Evolutionary conservation across 1,140 invertebrate genomes (phyloP), one percentile per base, ranked within the genome.

Genomic region (Brevipalpus yothersi): DNA sequence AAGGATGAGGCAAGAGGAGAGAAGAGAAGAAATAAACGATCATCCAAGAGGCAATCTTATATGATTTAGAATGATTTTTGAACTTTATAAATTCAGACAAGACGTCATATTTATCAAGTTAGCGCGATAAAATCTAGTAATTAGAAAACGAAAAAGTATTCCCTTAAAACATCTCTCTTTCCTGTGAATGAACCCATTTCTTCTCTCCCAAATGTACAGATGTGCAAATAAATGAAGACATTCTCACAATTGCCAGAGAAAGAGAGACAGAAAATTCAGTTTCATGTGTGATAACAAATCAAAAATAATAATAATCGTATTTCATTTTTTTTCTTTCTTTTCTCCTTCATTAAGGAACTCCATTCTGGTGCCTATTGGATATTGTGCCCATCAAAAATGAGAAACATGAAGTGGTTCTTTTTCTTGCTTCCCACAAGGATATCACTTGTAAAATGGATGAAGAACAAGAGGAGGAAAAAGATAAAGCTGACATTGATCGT

Each of bases 371-470:
- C 72, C 76, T 94, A 61, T 78, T 96, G 72, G 91, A 96, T 73
- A 93, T 96, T 70, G 89, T 95, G 47, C 90, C 90, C 67, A 96
- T 96, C 73, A 94, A 94, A 75, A 96, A 96, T 77, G 90, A 96
- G 70, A 94, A 94, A 72, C 78, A 88, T 61, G 88, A 94, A 76
- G 90, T 95, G 65, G 91, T 96, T 0, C 76, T 96, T 58, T 94
- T 92, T 69, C 77, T 96, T 66, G 89, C 88, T 54, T 94, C 90
- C 1, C 89, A 93, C 76, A 96, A 96, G 74, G 89, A 95, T 72
- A 89, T 95, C 71, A 91, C 88, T 31, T 80, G 84, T 68, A 86
- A 83, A 59, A 83, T 83, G 79, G 78, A 61, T 41, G 51, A 61
- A 56, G 42, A n/a, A 17, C 54, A 61, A 8, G 60, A 61, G 8